Percentiles rank a stretch among this genome's conserved stretches.
phyloP scores from a whole-genome alignment of 2,888 invertebrate genomes.

The Onthophagus sagittarius region DNA sequence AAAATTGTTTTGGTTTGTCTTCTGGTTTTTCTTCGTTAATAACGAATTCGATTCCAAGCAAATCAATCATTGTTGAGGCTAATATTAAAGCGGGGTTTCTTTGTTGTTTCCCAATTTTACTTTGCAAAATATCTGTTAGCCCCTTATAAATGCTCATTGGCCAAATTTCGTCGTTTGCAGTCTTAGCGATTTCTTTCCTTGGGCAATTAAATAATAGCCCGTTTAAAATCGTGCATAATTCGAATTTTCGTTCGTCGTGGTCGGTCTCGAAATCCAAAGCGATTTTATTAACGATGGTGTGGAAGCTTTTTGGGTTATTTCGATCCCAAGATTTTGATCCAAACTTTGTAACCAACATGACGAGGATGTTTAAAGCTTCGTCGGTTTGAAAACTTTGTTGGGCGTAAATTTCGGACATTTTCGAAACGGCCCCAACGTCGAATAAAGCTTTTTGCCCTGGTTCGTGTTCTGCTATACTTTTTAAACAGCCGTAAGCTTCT shows the following conservation, averaged over 20 bases:
- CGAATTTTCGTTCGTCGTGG: constrained; percentile 85
- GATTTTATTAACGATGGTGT: constrained; percentile 77
- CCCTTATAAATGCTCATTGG: constrained; percentile 78
- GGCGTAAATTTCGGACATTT: constrained; percentile 81
- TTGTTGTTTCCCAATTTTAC: constrained; percentile 83
- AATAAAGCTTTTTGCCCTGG: constrained; percentile 77
- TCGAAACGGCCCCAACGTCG: constrained; percentile 72
- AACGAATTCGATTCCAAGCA: constrained; percentile 82
- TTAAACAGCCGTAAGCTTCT: constrained; percentile 80
- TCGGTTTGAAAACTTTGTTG: constrained; percentile 88
- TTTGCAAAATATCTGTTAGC: constrained; percentile 76
- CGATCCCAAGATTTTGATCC: constrained; percentile 74
- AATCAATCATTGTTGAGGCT: constrained; percentile 74
- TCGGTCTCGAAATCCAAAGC: constrained; percentile 85
- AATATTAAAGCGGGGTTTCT: constrained; percentile 84
- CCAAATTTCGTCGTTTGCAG: constrained; percentile 73
- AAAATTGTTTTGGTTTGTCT: constrained; percentile 75
- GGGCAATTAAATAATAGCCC: constrained; percentile 72
- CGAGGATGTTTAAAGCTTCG: constrained; percentile 78
- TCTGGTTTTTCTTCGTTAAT: constrained; percentile 64
- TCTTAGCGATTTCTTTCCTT: constrained; percentile 60
- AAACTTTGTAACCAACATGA: constrained; percentile 64
- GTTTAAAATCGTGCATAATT: constrained; percentile 75
- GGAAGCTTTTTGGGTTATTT: constrained; percentile 72
- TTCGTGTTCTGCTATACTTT: constrained; percentile 73